Conservation (phyloP, 1,140 invertebrate species). For the Drosophila quadrilineata region DNA sequence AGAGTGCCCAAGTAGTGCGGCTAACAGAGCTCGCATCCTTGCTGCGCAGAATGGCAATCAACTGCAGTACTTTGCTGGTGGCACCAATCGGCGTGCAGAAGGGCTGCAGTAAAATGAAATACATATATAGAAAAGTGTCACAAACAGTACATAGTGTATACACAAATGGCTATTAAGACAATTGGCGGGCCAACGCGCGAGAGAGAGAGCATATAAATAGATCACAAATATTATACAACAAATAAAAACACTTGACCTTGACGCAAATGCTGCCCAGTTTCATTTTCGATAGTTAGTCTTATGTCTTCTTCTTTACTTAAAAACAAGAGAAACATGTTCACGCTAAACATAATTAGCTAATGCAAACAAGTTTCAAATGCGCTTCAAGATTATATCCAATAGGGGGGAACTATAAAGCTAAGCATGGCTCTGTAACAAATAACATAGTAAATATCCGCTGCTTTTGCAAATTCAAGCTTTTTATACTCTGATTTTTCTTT, state of each 20-base stretch:
- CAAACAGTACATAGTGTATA: constrained; percentile 6
- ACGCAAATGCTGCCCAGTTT: constrained; percentile 33
- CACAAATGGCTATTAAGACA: constrained; percentile 23
- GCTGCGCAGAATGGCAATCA: constrained; percentile 85
- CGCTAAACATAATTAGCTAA: constrained; percentile 35
- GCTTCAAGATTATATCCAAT: neutral
- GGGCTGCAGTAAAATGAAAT: constrained; percentile 82
- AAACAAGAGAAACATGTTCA: constrained; percentile 38
- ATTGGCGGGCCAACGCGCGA: constrained; percentile 19
- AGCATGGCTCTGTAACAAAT: no score
- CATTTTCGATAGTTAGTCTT: neutral
- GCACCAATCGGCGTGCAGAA: constrained; percentile 87
- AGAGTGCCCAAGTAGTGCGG: constrained; percentile 86
- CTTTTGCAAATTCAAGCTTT: no score
- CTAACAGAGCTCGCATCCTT: constrained; percentile 86
- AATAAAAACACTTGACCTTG: constrained; percentile 62
- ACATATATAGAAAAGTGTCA: neutral
- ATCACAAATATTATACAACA: constrained; percentile 64
- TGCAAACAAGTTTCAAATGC: constrained; percentile 44
- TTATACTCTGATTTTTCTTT: no score
- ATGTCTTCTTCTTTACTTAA: neutral
- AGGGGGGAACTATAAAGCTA: no score
- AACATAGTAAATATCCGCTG: no score
- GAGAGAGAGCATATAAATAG: constrained; percentile 48
- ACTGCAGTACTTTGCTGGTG: constrained; percentile 86